A percentile compares a stretch with the other conserved stretches of the same genome.
These are phyloP conservation scores for Porites cylindrica DNA, from an alignment of 92 coral and sea anemone species.

Conservation along the genomic window DNA sequence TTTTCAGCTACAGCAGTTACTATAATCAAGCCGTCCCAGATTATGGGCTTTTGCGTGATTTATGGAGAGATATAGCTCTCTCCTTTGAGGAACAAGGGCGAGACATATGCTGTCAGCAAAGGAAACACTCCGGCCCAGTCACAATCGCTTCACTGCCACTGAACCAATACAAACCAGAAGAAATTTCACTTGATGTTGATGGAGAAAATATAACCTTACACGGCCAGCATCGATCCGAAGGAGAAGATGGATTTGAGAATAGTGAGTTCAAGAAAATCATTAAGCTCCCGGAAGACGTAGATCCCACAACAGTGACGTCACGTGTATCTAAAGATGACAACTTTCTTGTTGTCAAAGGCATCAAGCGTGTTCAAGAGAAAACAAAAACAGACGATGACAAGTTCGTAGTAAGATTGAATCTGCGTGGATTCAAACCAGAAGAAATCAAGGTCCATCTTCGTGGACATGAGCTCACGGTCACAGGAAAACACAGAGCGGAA, in stretches of 20 bases:
- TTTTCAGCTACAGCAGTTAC: neutral
- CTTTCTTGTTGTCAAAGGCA: constrained; percentile 41
- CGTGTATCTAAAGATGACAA: constrained; percentile 54
- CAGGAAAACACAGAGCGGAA: constrained; percentile 1
- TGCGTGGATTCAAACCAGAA: constrained; percentile 24
- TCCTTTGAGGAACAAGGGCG: neutral
- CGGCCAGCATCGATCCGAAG: constrained; percentile 57
- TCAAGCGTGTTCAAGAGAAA: neutral
- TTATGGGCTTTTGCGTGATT: neutral
- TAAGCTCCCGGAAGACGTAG: constrained; percentile 54
- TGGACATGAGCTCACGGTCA: neutral
- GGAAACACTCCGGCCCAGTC: neutral
- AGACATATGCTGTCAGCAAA: neutral
- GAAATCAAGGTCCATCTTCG: constrained; percentile 10
- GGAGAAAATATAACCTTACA: constrained; percentile 46
- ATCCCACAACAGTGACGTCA: constrained; percentile 57
- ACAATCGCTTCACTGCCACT: constrained; percentile 49
- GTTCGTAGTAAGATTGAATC: constrained; percentile 3
- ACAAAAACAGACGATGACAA: neutral
- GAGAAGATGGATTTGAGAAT: constrained; percentile 52
- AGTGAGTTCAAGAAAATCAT: constrained; percentile 56
- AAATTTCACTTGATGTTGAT: constrained; percentile 58
- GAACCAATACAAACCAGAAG: constrained; percentile 50
- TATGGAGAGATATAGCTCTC: constrained; percentile 10
- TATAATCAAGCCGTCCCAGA: neutral